Conservation (phyloP, 2,888 invertebrate genomes). For the Blomia tropicalis region DNA sequence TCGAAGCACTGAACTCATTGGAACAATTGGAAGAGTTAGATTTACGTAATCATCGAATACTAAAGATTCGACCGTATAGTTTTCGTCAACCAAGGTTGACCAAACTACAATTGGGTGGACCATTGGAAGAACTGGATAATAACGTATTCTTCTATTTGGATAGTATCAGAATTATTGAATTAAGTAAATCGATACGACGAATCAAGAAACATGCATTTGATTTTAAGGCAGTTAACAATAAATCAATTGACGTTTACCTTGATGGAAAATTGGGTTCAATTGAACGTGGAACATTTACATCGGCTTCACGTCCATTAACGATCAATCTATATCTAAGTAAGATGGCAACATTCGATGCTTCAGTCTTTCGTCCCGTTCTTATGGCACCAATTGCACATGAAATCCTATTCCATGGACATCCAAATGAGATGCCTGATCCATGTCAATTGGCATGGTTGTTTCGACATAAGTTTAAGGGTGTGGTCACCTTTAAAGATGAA, state of each 20-base stretch:
- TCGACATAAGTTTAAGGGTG: constrained; percentile 13
- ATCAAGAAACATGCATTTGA: constrained; percentile 21
- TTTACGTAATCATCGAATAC: constrained; percentile 16
- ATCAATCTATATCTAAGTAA: constrained; percentile 22
- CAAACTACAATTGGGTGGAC: constrained; percentile 18
- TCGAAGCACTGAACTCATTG: constrained; percentile 20
- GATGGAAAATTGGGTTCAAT: constrained; percentile 18
- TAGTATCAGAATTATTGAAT: constrained; percentile 11
- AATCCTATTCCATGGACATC: constrained; percentile 20
- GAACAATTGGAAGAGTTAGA: constrained; percentile 18
- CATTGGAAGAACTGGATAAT: constrained; percentile 15
- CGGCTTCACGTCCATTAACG: constrained; percentile 15
- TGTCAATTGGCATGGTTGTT: constrained; percentile 20
- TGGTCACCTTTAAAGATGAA: constrained; percentile 19
- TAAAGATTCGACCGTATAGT: constrained; percentile 10
- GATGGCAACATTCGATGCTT: constrained; percentile 5
- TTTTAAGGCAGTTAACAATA: constrained; percentile 11
- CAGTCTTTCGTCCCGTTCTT: constrained; percentile 13
- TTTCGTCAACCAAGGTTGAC: constrained; percentile 11
- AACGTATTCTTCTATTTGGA: constrained; percentile 21
- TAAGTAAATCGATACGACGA: constrained; percentile 12
- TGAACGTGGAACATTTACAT: constrained; percentile 15
- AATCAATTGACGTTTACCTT: constrained; percentile 22
- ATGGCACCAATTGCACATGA: constrained; percentile 16
- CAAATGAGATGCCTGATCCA: constrained; percentile 17